These are phyloP conservation scores for Agrypnus murinus DNA, from an alignment of 2,888 invertebrate species.

Conservation along the genomic window DNA sequence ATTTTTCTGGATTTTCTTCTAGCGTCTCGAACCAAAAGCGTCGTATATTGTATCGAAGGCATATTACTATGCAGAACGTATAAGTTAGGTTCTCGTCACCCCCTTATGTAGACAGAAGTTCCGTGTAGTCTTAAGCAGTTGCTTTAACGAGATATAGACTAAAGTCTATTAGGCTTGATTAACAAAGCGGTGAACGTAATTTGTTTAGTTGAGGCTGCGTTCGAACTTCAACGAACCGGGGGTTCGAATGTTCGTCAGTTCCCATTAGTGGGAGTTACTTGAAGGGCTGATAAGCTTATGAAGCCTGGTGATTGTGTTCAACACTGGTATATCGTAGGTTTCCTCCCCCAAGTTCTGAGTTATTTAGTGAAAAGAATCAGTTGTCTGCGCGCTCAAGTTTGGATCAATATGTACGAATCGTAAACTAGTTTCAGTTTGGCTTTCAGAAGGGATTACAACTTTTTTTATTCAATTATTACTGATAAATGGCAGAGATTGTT, in stretches of 20 bases:
- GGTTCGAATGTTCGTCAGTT: conserved; percentile 35
- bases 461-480: too few relatives aligned
- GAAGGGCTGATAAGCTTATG: conserved; percentile 28
- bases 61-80: conserved; percentile 20
- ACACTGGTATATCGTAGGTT: conserved; percentile 18
- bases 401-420: conserved; percentile 8
- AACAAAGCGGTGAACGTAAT: conserved; percentile 37
- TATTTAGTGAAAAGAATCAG: neutral
- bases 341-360: conserved; percentile 16
- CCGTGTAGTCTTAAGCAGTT: conserved; percentile 22
- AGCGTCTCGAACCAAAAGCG: too few relatives aligned
- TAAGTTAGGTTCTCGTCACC: conserved; percentile 17
- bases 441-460: too few relatives aligned
- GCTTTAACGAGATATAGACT: conserved; percentile 34
- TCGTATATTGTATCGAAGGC: too few relatives aligned
- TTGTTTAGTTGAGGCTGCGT: conserved; percentile 33
- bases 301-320: conserved; percentile 30
- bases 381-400: neutral
- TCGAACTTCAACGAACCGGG: conserved; percentile 30
- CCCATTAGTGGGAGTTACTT: conserved; percentile 28
- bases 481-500: too few relatives aligned
- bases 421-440: too few relatives aligned
- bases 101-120: conserved; percentile 26
- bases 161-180: conserved; percentile 37
- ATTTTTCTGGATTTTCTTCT: too few relatives aligned